Conservation (phyloP, 1,140 invertebrate genomes). For the Orchesella cincta region DNA sequence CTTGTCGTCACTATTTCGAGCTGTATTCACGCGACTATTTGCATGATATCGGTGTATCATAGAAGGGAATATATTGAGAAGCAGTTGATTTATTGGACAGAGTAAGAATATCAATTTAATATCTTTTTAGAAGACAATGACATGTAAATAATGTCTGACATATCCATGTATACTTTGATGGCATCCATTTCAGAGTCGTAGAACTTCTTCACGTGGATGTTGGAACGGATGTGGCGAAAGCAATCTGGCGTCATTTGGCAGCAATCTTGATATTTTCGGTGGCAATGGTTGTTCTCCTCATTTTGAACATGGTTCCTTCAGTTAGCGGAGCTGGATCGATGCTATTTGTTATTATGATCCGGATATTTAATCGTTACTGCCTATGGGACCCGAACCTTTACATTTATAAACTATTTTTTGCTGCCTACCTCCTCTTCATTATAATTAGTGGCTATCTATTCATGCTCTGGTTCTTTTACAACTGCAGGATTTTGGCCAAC, state of each 20-base stretch:
- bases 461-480: conserved; percentile 11
- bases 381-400: neutral
- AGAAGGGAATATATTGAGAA: neutral
- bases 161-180: too few relatives aligned
- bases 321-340: neutral
- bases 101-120: neutral
- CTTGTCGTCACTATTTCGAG: neutral
- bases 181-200: too few relatives aligned
- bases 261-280: neutral
- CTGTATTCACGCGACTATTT: neutral
- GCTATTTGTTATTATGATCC: neutral
- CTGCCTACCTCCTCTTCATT: neutral
- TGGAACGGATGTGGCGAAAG: neutral
- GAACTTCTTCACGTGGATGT: neutral
- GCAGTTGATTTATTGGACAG: neutral
- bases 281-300: neutral
- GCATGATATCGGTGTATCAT: neutral
- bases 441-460: neutral
- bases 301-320: neutral
- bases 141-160: too few relatives aligned
- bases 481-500: neutral
- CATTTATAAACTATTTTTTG: neutral
- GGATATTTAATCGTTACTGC: neutral
- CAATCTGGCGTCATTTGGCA: neutral
- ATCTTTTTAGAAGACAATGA: too few relatives aligned